phyloP scores from a whole-genome alignment of 2,797 vertebrate genomes.

The Pangasius djambal region DNA sequence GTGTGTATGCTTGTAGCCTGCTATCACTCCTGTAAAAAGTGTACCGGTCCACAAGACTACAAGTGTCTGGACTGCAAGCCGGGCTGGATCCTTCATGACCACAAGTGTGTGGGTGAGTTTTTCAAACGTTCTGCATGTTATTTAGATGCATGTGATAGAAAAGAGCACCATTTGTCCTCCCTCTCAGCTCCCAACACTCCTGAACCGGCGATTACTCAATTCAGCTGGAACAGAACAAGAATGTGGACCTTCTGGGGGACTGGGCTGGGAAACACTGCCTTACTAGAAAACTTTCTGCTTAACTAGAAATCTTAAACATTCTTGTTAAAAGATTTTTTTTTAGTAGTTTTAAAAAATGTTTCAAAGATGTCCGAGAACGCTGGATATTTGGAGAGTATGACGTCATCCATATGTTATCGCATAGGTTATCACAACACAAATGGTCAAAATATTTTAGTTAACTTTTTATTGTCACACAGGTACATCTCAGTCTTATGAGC shows the following conservation, averaged over 20 bases:
- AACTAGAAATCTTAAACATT: no score
- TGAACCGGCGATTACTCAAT: neutral
- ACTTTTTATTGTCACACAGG: neutral
- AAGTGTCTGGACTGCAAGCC: slow-evolving; percentile 89
- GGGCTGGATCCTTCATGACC: slow-evolving; percentile 91
- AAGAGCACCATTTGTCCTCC: neutral
- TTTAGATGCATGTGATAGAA: neutral
- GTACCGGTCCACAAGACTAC: slow-evolving; percentile 86
- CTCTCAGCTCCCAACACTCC: neutral
- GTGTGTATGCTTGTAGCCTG: slow-evolving; percentile 79
- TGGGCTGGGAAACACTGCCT: neutral
- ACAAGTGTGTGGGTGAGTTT: slow-evolving; percentile 91
- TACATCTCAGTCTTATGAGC: neutral
- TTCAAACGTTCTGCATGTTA: neutral
- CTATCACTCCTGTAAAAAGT: slow-evolving; percentile 88
- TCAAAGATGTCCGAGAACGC: no score
- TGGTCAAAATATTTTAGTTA: no score
- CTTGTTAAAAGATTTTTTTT: neutral
- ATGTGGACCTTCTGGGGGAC: neutral
- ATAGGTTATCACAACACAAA: no score
- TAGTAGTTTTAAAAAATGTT: no score
- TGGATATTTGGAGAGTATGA: no score
- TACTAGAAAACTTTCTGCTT: no score
- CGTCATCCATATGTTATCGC: no score
- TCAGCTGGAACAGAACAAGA: neutral